Percentiles rank a stretch among this genome's conserved stretches.
These are phyloP conservation scores for Chamaea fasciata DNA, from an alignment of 2,113 vertebrate species.

Conservation along the genomic window DNA sequence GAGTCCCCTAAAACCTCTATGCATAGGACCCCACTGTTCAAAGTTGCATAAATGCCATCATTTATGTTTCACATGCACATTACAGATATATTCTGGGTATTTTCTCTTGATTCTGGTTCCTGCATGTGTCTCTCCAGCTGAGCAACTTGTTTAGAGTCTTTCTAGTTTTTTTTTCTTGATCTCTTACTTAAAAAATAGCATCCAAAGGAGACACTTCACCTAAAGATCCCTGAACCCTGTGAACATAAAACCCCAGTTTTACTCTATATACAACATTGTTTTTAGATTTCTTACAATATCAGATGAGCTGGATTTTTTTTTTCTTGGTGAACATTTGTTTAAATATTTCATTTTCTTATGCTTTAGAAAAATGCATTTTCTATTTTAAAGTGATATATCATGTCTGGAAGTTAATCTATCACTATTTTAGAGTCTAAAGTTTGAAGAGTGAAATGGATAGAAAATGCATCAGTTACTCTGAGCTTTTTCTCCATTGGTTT, in stretches of 20 bases:
- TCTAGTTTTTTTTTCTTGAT: background rate
- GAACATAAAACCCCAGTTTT: background rate
- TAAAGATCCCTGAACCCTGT: background rate
- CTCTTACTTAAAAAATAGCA: background rate
- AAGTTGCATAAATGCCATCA: background rate
- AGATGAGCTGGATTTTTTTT: background rate
- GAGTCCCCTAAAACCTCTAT: background rate
- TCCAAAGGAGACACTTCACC: background rate
- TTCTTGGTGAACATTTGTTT: background rate
- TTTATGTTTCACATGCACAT: background rate
- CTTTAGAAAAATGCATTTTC: background rate
- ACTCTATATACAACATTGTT: background rate
- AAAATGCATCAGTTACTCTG: background rate
- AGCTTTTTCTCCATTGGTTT: background rate
- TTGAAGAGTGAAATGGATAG: background rate
- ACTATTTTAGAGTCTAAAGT: background rate
- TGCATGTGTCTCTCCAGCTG: background rate
- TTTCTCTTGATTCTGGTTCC: background rate
- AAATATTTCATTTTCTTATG: background rate
- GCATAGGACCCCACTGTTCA: rapidly evolving
- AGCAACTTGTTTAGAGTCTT: background rate
- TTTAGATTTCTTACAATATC: background rate
- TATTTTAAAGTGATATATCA: background rate
- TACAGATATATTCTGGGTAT: background rate
- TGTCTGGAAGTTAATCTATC: background rate